Percentiles rank a stretch among this genome's conserved stretches.
These are phyloP conservation scores for Zygogramma bicolorata DNA, from an alignment of 2,888 invertebrate genomes.

Conservation along the genomic window DNA sequence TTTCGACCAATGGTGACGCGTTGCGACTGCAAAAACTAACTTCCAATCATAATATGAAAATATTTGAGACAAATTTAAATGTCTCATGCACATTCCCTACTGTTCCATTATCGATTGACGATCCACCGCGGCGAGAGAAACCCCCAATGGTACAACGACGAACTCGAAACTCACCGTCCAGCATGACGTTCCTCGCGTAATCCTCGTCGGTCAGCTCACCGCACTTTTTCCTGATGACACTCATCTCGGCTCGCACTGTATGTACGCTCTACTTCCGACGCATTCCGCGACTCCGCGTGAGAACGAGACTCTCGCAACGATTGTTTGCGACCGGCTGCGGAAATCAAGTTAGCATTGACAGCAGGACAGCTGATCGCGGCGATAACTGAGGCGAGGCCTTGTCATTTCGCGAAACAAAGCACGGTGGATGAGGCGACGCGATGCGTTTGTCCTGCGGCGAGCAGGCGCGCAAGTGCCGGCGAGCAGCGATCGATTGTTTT, in stretches of 20 bases:
- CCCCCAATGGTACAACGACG: too few relatives aligned
- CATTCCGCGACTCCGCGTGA: background rate
- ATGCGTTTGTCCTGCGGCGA: background rate
- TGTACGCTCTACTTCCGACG: background rate
- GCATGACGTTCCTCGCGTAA: constrained; percentile 60
- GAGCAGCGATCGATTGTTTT: background rate
- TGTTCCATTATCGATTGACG: background rate
- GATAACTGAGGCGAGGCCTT: constrained; percentile 41
- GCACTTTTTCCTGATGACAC: constrained; percentile 52
- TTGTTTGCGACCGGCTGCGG: constrained; percentile 6
- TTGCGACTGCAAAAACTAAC: too few relatives aligned
- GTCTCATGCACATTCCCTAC: background rate
- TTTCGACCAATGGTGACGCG: too few relatives aligned
- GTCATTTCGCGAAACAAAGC: constrained; percentile 47
- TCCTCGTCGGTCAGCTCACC: constrained; percentile 57
- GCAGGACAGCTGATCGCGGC: constrained; percentile 48
- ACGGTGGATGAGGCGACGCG: constrained; percentile 22
- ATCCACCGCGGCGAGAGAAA: background rate
- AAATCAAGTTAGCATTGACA: constrained; percentile 37
- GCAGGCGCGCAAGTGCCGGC: background rate
- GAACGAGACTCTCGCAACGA: background rate
- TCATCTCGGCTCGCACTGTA: constrained; percentile 49
- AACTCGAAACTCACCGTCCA: constrained; percentile 56
- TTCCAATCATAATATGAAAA: background rate
- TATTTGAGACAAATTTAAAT: background rate